Percentiles rank a stretch among this genome's conserved stretches.
phyloP scores from a whole-genome alignment of 2,797 vertebrate genomes.

The Hapalemur alaotrensis region DNA sequence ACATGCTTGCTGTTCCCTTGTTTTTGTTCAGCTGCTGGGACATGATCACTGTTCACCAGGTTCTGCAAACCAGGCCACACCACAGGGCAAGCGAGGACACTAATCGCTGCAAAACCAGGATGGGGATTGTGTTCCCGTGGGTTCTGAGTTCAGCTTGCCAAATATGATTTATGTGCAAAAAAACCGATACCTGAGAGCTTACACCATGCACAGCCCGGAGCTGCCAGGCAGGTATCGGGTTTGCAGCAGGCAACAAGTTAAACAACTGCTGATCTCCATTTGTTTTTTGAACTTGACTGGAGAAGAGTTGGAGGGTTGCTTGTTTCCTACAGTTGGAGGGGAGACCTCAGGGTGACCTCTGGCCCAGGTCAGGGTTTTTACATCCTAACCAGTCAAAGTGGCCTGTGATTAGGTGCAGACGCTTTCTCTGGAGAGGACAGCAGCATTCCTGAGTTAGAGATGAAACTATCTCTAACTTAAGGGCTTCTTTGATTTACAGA shows the following conservation, averaged over 20 bases:
- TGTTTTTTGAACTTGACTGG: conserved; percentile 47
- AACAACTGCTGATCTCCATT: neutral
- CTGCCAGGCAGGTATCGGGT: conserved; percentile 72
- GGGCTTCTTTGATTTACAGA: conserved; percentile 76
- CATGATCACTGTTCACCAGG: neutral
- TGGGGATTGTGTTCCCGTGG: conserved; percentile 80
- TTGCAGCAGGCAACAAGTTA: neutral
- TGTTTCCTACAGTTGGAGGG: neutral
- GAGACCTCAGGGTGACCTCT: conserved; percentile 39
- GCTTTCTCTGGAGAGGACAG: conserved; percentile 39
- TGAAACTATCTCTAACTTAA: conserved; percentile 65
- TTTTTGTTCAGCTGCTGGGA: neutral
- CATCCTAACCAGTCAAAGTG: conserved; percentile 59
- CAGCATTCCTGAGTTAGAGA: conserved; percentile 63
- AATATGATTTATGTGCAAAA: conserved; percentile 83
- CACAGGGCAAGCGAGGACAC: neutral
- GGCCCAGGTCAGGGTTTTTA: conserved; percentile 40
- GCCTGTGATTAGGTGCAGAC: conserved; percentile 71
- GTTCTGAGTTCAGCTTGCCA: conserved; percentile 70
- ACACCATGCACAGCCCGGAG: conserved; percentile 39
- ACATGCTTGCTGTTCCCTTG: neutral
- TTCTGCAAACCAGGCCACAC: neutral
- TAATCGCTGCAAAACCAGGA: conserved; percentile 80
- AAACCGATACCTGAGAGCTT: conserved; percentile 79
- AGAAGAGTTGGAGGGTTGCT: neutral